Evolutionary conservation across 2,888 invertebrate genomes (phyloP), one percentile per base, ranked within the genome.

Genomic region (Noctua comes): DNA sequence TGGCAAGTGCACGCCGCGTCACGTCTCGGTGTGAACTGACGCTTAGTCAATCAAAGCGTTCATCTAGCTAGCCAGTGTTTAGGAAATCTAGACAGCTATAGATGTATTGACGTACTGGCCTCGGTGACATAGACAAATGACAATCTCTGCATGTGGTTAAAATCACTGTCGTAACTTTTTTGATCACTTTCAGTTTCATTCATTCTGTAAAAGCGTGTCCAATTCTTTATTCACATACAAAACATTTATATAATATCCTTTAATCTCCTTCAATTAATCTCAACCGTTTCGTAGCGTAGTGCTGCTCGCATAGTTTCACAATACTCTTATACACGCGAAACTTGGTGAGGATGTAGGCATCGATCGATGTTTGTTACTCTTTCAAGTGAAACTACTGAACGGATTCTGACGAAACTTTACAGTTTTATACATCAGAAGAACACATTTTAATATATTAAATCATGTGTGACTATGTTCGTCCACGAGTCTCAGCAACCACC

Each of bases 251-350:
- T 36, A 36, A 36, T 36, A 36, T 69, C 57, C 72, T 81, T 81
- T 80, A 80, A 86, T 83, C 66, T 81, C 31, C 27, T 73, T 65
- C 57, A 83, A 82, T 83, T 73, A 82, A 80, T 83, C 69, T 81
- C 51, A 68, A 78, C 80, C 74, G 73, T 85, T 79, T 77, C 27
- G 54, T 76, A 46, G 43, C 77, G 74, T 86, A 86, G 27, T 83
- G 85, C 71, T 43, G n/a, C 78, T 88, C 83, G 74, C 76, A 83
- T 78, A 84, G 87, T 89, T 87, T 73, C 85, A 87, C 80, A 88
- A 11, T 11, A 43, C 43, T n/a, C 2, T n/a, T 43, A n/a, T n/a
- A n/a, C n/a, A 8, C n/a, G 8, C 24, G 43, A 43, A 66, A 16
- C n/a, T 66, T 66, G 6, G 24, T 66, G n/a, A 66, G n/a, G 43